Base-by-base conservation (phyloP, 2,797 vertebrate genomes). In the Tympanoctomys barrerae region DNA sequence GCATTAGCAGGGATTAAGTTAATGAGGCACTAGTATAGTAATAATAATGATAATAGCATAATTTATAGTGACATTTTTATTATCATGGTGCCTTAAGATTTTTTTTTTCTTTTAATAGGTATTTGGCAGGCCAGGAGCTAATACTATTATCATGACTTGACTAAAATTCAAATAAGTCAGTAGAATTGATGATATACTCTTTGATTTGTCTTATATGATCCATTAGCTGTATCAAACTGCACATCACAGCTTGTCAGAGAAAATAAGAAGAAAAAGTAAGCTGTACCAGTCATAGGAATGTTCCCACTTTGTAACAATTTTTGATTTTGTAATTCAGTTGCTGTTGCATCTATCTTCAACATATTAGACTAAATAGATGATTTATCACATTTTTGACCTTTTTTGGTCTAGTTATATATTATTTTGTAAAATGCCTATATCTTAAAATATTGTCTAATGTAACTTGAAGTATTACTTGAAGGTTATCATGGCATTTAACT, bases 301-400 rank as follows among this genome's bases (percentile, higher is more conserved):
- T 77, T 94, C 28, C 84, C 36, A 83, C 26, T 82, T 91, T 91
- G 19, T 16, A 89, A 54, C 26, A 9, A 57, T 87, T 64, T 81
- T 88, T 93, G 9, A 82, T 86, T 11, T 87, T 94, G 11, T 79
- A 75, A 66, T 86, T 42, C 36, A 93, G 88, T 91, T 95, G 14
- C 39, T 22, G 78, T 71, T 96, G 91, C 19, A 82, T 83, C 7
- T 71, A 26, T 68, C 14, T 88, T 90, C 57, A 87, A 62, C 1
- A 12, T 77, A 28, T 70, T 75, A 85, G 36, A 1, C 54, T 89
- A 14, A 71, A 66, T 75, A 84, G 24, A 64, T 77, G 91, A 75
- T 89, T 89, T 89, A 83, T 89, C 49, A 70, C 64, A 68, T 62
- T 94, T 81, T 75, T 70, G 14, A 62, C 28, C 24, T 54, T 75